Conservation (phyloP, 2,113 vertebrate species). For the Ailurus styani region DNA sequence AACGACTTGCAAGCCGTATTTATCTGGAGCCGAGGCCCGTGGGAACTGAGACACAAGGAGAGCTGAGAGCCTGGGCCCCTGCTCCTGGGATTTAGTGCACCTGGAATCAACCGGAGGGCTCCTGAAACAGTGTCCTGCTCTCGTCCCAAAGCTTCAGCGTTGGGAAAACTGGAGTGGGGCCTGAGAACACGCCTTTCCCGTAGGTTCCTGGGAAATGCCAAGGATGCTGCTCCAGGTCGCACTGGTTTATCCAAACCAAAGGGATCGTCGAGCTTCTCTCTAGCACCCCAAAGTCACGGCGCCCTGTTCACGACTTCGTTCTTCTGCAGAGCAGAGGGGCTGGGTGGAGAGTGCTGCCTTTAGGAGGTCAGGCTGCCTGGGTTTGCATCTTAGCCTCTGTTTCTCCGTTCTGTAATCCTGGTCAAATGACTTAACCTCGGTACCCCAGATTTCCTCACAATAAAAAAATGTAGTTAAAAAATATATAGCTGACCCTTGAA, state of each 20-base stretch:
- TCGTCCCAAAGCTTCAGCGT: background rate
- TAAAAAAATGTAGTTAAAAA: too few relatives aligned
- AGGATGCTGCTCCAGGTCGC: background rate
- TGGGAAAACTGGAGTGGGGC: background rate
- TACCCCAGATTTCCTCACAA: background rate
- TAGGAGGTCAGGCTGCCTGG: background rate
- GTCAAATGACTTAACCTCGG: background rate
- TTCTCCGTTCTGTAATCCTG: background rate
- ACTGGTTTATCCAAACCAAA: background rate
- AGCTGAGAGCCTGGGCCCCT: background rate
- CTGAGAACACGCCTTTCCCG: background rate
- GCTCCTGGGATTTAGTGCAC: background rate
- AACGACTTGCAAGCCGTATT: background rate
- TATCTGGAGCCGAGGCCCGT: accelerated
- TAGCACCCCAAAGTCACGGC: background rate
- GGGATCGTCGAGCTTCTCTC: background rate
- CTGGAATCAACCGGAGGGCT: background rate
- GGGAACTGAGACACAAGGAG: background rate
- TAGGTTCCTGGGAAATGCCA: background rate
- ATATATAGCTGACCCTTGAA: background rate
- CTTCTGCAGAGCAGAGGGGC: background rate
- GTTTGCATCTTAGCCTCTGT: background rate
- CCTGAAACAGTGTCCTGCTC: background rate
- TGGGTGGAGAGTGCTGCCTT: too few relatives aligned
- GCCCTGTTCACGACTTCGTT: background rate